Conservation (phyloP, 2,888 invertebrate genomes). For the Caenorhabditis plicata region DNA sequence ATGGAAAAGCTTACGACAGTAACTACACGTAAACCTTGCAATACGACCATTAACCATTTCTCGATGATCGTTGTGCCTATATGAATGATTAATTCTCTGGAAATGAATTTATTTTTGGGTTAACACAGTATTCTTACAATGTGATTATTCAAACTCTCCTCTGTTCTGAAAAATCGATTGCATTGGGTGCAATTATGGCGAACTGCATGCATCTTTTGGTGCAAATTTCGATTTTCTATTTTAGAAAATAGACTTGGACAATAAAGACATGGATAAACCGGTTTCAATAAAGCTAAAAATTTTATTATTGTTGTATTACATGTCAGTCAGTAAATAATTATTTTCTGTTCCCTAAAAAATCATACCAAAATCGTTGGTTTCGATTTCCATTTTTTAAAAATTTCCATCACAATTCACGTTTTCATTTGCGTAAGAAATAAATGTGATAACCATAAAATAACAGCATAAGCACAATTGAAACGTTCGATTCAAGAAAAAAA, state of each 20-base stretch:
- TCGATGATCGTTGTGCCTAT: too few relatives aligned
- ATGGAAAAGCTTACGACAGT: conserved; percentile 49
- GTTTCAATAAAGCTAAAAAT: conserved; percentile 8
- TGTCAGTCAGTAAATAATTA: too few relatives aligned
- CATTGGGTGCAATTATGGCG: conserved; percentile 12
- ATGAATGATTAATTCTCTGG: background rate
- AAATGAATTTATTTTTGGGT: background rate
- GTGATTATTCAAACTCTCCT: conserved; percentile 17
- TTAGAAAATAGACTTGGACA: conserved; percentile 22
- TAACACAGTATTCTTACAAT: conserved; percentile 4
- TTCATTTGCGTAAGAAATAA: too few relatives aligned
- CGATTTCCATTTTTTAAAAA: too few relatives aligned
- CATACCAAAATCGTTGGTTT: too few relatives aligned
- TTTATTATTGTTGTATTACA: too few relatives aligned
- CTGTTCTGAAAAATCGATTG: conserved; percentile 17
- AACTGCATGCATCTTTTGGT: conserved; percentile 18
- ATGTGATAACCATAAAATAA: too few relatives aligned
- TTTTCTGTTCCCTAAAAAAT: too few relatives aligned
- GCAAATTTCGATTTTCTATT: conserved; percentile 6
- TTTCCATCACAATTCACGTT: too few relatives aligned
- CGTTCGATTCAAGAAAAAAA: too few relatives aligned
- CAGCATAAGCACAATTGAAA: too few relatives aligned
- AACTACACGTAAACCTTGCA: conserved; percentile 42
- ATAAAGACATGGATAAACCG: conserved; percentile 13
- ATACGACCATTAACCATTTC: conserved; percentile 14